A percentile compares a stretch with the other conserved stretches of the same genome.
Conservation (phyloP, 2,797 vertebrate species). For the Selene dorsalis region DNA sequence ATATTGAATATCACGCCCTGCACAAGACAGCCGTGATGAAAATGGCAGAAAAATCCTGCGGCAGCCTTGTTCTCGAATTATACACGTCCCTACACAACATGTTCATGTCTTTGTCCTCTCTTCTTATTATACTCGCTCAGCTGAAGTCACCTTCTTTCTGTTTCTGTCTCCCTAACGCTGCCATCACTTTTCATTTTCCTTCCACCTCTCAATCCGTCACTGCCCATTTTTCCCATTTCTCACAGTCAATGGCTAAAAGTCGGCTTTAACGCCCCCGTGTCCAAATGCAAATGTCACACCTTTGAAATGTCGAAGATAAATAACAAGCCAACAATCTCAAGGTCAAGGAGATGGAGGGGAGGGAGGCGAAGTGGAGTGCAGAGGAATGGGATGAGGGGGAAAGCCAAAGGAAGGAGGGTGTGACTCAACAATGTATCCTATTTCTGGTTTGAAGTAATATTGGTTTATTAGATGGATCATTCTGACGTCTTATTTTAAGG, state of each 20-base stretch:
- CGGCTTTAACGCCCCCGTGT: background rate
- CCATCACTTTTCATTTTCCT: constrained; percentile 8
- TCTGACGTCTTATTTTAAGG: constrained; percentile 11
- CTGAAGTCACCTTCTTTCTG: constrained; percentile 21
- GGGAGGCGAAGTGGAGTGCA: constrained; percentile 7
- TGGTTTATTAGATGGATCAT: constrained; percentile 6
- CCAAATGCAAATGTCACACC: constrained; percentile 28
- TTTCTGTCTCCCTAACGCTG: constrained; percentile 30
- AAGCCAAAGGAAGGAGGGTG: constrained; percentile 1
- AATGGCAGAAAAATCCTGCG: constrained; percentile 39
- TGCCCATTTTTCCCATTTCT: background rate
- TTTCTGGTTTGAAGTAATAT: background rate
- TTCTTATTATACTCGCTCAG: constrained; percentile 8
- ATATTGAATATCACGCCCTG: constrained; percentile 62
- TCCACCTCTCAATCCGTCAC: background rate
- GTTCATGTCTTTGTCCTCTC: constrained; percentile 15
- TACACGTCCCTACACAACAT: background rate
- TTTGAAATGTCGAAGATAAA: constrained; percentile 32
- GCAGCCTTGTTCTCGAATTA: constrained; percentile 48
- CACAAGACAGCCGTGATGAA: constrained; percentile 47
- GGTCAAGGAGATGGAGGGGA: constrained; percentile 52
- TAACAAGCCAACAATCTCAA: constrained; percentile 39
- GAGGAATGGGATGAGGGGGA: constrained; percentile 3
- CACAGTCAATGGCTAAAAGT: background rate
- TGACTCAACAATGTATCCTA: constrained; percentile 2